A percentile compares a stretch with the other conserved stretches of the same genome.
These are phyloP conservation scores for Melanophora roralis DNA, from an alignment of 2,888 invertebrate genomes.

Conservation along the genomic window DNA sequence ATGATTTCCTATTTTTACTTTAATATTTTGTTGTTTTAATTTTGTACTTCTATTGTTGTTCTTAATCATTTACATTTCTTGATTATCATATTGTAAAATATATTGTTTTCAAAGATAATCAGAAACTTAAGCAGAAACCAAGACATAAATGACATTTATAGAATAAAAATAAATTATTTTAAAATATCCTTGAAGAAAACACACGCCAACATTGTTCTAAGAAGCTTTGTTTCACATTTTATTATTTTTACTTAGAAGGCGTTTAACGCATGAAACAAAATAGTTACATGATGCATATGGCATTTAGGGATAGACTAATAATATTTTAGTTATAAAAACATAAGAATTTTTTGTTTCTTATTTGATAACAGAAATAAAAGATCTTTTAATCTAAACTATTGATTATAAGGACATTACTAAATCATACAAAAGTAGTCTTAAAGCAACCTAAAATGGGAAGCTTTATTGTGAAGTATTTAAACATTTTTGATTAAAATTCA, in stretches of 20 bases:
- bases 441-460: too few species aligned
- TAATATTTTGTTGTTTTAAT: conserved; percentile 9
- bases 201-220: not conserved
- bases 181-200: conserved; percentile 16
- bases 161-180: conserved; percentile 17
- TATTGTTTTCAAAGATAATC: not conserved
- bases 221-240: conserved; percentile 14
- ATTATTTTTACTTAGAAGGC: conserved; percentile 21
- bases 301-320: conserved; percentile 16
- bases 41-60: not conserved
- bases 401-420: too few species aligned
- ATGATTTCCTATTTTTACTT: conserved; percentile 4
- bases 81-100: not conserved
- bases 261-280: conserved; percentile 19
- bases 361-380: too few species aligned
- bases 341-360: too few species aligned
- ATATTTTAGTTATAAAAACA: not conserved
- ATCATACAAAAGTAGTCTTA: too few species aligned
- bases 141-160: not conserved
- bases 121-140: not conserved
- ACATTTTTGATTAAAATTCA: too few species aligned
- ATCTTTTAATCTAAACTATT: too few species aligned
- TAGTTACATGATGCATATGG: conserved; percentile 8
- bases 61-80: conserved; percentile 23
- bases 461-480: too few species aligned